These are phyloP conservation scores for Prinia subflava DNA, from an alignment of 2,113 vertebrate species.

Conservation along the genomic window DNA sequence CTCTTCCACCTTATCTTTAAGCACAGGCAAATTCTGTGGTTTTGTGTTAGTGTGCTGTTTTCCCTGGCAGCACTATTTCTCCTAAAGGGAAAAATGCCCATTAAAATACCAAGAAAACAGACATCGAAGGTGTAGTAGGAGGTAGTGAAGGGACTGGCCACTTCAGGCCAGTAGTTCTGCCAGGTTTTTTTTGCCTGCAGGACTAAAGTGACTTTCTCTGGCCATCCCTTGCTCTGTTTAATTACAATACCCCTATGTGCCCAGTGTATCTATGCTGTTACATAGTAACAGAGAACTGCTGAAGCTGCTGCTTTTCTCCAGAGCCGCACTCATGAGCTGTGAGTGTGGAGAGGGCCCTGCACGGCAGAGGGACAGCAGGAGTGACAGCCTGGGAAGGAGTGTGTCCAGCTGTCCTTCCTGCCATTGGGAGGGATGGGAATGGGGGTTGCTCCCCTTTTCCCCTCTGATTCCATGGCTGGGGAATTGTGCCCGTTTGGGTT, in stretches of 20 bases:
- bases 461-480: neutral
- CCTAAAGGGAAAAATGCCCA: neutral
- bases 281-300: neutral
- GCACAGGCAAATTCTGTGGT: neutral
- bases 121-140: neutral
- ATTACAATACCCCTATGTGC: neutral
- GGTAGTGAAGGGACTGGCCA: neutral
- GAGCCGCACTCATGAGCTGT: rapidly evolving
- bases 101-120: neutral
- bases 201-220: neutral
- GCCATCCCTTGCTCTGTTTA: neutral
- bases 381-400: rapidly evolving
- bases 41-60: neutral
- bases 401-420: neutral
- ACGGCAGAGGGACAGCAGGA: rapidly evolving
- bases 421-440: neutral
- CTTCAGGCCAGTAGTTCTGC: neutral
- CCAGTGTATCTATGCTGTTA: neutral
- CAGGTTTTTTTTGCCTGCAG: neutral
- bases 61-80: neutral
- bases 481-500: neutral
- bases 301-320: neutral
- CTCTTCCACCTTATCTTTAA: neutral
- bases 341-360: neutral
- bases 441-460: neutral